Base-by-base conservation (phyloP, 2,113 vertebrate genomes). In the Gadus macrocephalus region DNA sequence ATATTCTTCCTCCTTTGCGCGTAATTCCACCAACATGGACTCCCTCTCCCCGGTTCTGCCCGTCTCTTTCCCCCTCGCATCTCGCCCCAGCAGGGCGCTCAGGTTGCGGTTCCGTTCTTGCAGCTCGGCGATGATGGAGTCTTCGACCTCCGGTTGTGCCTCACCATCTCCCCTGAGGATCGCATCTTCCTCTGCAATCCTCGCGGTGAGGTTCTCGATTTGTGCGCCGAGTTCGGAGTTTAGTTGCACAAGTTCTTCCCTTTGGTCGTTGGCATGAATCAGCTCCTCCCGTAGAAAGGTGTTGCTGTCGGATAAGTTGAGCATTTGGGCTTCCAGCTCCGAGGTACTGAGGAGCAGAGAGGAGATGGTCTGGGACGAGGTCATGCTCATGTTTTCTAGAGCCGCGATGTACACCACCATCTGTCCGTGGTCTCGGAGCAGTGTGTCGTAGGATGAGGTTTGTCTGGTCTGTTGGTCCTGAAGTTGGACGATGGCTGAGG, bases 21-120 rank as follows among this genome's bases (percentile, higher is more conserved):
- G 7, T 14, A 74, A 0, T 7, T 67, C 53, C 8, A 2, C 67
- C 62, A 15, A 5, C 58, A 61, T 71, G 64, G 27, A 11, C 0
- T 74, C 60, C 55, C 3, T 14, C 65, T 83, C 62, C 20, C 11
- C 9, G 1, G 1, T 64, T 14, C 9, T n/a, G 16, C 17, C n/a
- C 0, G n/a, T 5, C 62, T 78, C 58, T 15, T 4, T 3, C 68
- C 64, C 62, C 1, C 55, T 68, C 5, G 64, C 67, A 1, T 70
- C 68, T 55, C 19, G 17, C 15, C 2, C 42, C 66, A 71, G 49
- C 59, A 38, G 1, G 3, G 0, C 0, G 49, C 62, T 78, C 67
- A 80, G 62, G 31, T 77, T 78, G 27, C 27, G 67, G 3, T 66
- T 73, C 7, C 71, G 16, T 1, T 75, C 58, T 6, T 72, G 73